Conservation (phyloP, 2,113 vertebrate species). For the Cryptoleucopteryx plumbea region DNA sequence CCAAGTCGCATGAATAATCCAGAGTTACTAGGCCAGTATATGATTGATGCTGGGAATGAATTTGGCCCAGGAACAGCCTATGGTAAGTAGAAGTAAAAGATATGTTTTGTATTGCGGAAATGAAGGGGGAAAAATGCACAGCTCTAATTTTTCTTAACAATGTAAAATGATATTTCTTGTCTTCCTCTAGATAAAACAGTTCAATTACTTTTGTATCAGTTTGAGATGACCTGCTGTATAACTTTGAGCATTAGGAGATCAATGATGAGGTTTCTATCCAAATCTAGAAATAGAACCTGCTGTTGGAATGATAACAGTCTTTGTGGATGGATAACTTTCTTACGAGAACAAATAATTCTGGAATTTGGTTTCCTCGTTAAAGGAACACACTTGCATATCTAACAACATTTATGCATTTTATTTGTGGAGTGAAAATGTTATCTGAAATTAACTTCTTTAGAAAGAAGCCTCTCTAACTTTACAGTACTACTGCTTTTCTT, state of each 20-base stretch:
- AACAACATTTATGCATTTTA: neutral
- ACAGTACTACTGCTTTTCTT: neutral
- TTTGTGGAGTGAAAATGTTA: neutral
- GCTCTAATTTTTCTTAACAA: neutral
- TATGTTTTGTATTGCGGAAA: neutral
- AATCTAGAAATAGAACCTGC: neutral
- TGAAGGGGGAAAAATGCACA: neutral
- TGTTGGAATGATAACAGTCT: neutral
- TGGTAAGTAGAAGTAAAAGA: conserved; percentile 75
- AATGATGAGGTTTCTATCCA: neutral
- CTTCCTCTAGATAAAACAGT: neutral
- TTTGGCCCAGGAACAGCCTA: conserved; percentile 96
- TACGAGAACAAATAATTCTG: neutral
- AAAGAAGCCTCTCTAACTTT: neutral
- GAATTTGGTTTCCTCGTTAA: neutral
- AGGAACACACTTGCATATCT: neutral
- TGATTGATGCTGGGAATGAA: conserved; percentile 95
- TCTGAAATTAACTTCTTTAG: neutral
- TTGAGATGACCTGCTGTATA: neutral
- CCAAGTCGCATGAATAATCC: conserved; percentile 93
- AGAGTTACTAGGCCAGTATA: conserved; percentile 90
- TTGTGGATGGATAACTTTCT: neutral
- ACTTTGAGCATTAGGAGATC: neutral
- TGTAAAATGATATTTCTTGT: neutral
- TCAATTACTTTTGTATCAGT: neutral